A percentile compares a stretch with the other conserved stretches of the same genome.
These are phyloP conservation scores for Crossaster papposus DNA, from an alignment of 53 echinoderm and acorn worm genomes.

Conservation along the genomic window DNA sequence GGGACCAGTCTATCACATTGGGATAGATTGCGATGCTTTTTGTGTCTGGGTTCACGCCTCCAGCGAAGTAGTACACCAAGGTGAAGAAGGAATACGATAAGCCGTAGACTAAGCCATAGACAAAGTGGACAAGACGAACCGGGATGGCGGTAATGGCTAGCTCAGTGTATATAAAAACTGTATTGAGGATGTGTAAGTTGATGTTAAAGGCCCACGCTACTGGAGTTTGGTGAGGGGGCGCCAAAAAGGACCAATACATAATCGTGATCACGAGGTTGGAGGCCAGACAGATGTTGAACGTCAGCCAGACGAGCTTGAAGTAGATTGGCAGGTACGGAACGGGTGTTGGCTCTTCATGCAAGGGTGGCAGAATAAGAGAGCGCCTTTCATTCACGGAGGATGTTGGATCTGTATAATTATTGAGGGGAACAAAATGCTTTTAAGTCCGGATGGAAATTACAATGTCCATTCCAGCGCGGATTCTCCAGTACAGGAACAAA, in stretches of 20 bases:
- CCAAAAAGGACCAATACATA: constrained; percentile 62
- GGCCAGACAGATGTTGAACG: constrained; percentile 68
- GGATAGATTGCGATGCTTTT: constrained; percentile 54
- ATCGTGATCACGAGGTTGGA: constrained; percentile 68
- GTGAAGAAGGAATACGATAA: constrained; percentile 59
- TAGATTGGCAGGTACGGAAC: constrained; percentile 2
- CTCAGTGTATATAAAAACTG: constrained; percentile 58
- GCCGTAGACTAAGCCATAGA: constrained; percentile 74
- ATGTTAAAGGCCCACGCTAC: constrained; percentile 44
- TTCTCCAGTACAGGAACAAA: too few relatives aligned
- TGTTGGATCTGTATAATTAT: neutral
- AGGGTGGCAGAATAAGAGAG: neutral
- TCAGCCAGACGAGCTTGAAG: constrained; percentile 52
- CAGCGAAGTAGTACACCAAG: constrained; percentile 70
- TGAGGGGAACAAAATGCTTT: too few relatives aligned
- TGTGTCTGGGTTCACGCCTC: constrained; percentile 51
- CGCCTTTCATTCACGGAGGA: neutral
- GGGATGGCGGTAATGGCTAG: constrained; percentile 57
- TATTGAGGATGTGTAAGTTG: constrained; percentile 72
- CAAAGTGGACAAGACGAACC: constrained; percentile 69
- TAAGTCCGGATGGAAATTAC: too few relatives aligned
- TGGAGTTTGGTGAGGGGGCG: constrained; percentile 14
- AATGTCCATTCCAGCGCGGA: too few relatives aligned
- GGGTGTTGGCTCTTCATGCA: neutral
- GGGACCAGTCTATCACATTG: constrained; percentile 44